Evolutionary conservation across 2,113 vertebrate genomes (phyloP).

Genomic region (Calonectris borealis): DNA sequence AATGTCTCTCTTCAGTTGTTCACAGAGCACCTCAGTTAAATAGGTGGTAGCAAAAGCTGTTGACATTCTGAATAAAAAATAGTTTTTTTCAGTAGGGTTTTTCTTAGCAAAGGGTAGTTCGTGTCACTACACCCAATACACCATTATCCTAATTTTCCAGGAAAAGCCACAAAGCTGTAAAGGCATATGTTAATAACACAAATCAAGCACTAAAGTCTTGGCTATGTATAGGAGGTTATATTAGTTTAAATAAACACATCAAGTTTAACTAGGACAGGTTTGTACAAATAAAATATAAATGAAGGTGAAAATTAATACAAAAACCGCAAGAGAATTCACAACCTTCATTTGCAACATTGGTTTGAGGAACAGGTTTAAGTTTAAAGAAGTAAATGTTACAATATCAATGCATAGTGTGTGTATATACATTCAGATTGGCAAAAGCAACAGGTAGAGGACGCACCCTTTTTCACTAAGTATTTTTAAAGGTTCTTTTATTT

Average conservation of each 20-base stretch:
- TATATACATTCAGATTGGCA: background rate
- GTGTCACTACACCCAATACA: background rate
- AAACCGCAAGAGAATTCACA: background rate
- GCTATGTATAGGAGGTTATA: background rate
- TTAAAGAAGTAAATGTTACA: background rate
- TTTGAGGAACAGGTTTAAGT: background rate
- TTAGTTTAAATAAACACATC: background rate
- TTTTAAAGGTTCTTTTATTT: background rate
- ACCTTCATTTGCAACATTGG: background rate
- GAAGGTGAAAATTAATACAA: background rate
- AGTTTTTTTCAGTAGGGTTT: background rate
- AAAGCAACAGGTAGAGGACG: background rate
- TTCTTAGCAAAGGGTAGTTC: background rate
- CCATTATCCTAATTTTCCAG: background rate
- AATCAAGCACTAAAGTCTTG: background rate
- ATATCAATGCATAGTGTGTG: background rate
- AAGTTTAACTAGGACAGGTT: background rate
- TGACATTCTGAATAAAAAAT: background rate
- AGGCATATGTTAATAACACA: background rate
- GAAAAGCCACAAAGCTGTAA: background rate
- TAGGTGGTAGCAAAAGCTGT: background rate
- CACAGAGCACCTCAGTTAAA: background rate
- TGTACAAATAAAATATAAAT: background rate
- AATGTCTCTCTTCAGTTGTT: background rate
- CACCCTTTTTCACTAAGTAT: background rate